A percentile compares a stretch with the other conserved stretches of the same genome.
Evolutionary conservation across 2,797 vertebrate genomes (phyloP).

Genomic region (Synaphobranchus kaupii): DNA sequence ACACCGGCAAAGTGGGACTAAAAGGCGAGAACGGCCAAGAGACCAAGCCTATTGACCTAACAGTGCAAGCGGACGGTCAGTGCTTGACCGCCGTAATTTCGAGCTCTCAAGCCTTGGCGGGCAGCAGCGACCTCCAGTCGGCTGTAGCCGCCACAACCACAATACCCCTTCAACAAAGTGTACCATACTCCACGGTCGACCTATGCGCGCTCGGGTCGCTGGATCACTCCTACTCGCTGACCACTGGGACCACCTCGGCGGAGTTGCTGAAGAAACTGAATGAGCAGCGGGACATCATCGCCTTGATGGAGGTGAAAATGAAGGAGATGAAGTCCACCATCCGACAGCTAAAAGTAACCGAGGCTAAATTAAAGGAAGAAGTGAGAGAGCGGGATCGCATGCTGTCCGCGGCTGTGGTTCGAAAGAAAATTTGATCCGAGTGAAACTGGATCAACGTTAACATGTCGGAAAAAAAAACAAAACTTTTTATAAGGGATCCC

Average conservation of each 20-base stretch:
- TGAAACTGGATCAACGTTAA: constrained; percentile 2
- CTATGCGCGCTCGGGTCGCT: constrained; percentile 28
- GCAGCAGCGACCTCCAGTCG: constrained; percentile 38
- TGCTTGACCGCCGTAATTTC: constrained; percentile 44
- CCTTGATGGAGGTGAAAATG: constrained; percentile 82
- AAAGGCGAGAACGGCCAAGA: constrained; percentile 46
- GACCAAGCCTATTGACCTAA: constrained; percentile 74
- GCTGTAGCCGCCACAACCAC: neutral
- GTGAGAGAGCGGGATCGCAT: constrained; percentile 79
- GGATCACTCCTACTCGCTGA: constrained; percentile 80
- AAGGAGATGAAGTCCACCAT: constrained; percentile 83
- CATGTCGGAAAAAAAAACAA: constrained; percentile 12
- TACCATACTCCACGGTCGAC: constrained; percentile 29
- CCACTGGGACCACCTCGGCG: constrained; percentile 78
- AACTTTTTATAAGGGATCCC: constrained; percentile 56
- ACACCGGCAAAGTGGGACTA: constrained; percentile 32
- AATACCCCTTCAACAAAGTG: constrained; percentile 4
- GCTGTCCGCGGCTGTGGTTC: constrained; percentile 67
- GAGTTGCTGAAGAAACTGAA: constrained; percentile 80
- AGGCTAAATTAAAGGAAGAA: constrained; percentile 78
- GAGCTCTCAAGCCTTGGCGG: constrained; percentile 53
- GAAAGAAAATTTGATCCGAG: constrained; percentile 69
- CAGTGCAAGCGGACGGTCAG: constrained; percentile 66
- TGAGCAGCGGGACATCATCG: constrained; percentile 80
- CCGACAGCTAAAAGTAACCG: constrained; percentile 74